Conservation (phyloP, 1,140 invertebrate species). For the Drosophila chauvacae region DNA sequence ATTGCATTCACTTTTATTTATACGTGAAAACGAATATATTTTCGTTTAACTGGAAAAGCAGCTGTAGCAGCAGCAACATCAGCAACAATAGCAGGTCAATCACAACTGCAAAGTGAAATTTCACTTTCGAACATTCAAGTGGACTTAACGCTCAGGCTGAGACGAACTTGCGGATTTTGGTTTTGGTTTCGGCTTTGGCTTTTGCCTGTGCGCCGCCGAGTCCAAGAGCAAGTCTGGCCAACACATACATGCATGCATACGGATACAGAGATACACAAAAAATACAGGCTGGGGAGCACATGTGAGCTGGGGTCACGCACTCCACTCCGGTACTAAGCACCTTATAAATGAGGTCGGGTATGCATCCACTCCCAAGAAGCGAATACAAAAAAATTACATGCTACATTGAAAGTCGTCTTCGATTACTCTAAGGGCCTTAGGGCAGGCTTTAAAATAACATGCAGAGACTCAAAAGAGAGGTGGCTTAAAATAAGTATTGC, state of each 20-base stretch:
- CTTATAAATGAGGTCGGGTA: not conserved
- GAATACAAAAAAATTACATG: not conserved
- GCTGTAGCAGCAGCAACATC: slow-evolving; percentile 12
- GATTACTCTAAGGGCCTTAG: too few relatives aligned
- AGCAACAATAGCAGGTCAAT: slow-evolving; percentile 1
- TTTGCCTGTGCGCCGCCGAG: not conserved
- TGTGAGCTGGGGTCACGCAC: slow-evolving; percentile 71
- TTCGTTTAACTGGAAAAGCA: slow-evolving; percentile 15
- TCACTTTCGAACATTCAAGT: slow-evolving; percentile 70
- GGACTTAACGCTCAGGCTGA: slow-evolving; percentile 39
- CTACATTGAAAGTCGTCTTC: not conserved
- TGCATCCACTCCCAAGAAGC: not conserved
- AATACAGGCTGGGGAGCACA: slow-evolving; percentile 8
- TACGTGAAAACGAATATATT: slow-evolving; percentile 1
- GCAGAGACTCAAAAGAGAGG: too few relatives aligned
- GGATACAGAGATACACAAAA: not conserved
- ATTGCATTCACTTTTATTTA: slow-evolving; percentile 59
- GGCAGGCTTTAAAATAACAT: too few relatives aligned
- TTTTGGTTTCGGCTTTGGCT: slow-evolving; percentile 8
- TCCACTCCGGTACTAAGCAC: slow-evolving; percentile 26
- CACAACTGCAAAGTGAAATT: slow-evolving; percentile 70
- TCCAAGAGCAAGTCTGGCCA: slow-evolving; percentile 48
- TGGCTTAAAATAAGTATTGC: too few relatives aligned
- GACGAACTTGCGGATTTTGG: slow-evolving; percentile 11
- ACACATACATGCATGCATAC: slow-evolving; percentile 12